Evolutionary conservation across 2,113 vertebrate genomes (phyloP), one percentile per base, ranked within the genome.

Genomic region (Eupsittula cactorum): DNA sequence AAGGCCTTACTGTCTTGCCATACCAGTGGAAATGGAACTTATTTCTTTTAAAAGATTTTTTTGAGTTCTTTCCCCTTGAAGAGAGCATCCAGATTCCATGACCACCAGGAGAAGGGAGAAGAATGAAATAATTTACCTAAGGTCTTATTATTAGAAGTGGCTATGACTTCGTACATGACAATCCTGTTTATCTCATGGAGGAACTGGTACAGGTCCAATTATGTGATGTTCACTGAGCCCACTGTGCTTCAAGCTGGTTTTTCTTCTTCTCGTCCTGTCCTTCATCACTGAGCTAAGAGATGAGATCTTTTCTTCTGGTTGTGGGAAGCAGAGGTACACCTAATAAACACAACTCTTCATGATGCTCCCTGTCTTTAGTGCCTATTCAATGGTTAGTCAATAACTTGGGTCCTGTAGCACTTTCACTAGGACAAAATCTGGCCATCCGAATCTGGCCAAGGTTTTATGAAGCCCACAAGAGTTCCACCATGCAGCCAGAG

Each of bases 361-460:
- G 42, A 28, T 57, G 35, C 11, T 87, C 17, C 29, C 6, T 20
- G 18, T 41, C 41, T 31, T 62, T 62, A 11, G 7, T 74, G n/a
- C 21, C 21, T 46, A 1, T n/a, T 63, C 20, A 35, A 7, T 2
- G 8, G 17, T 0, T 0, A 86, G 41, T 13, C 28, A 50, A 21
- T 33, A 14, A 21, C 44, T 44, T 65, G 11, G 24, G 25, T 46
- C 62, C 7, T 87, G 31, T 13, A 62, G 69, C 44, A 11, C 13
- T 73, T 80, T 33, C 28, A 27, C 12, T 13, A n/a, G 41, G 50
- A 44, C 52, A 25, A 65, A 84, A 44, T 3, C 2, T 21, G 2
- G 1, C 3, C 5, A 18, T 75, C 29, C 18, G 69, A 79, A 67
- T 33, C 49, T 67, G 50, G 17, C 41, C 46, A 39, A 47, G 29